Percentiles rank a stretch among this genome's conserved stretches.
These are phyloP conservation scores for Orthonevra nobilis DNA, from an alignment of 2,888 invertebrate genomes.

Conservation along the genomic window DNA sequence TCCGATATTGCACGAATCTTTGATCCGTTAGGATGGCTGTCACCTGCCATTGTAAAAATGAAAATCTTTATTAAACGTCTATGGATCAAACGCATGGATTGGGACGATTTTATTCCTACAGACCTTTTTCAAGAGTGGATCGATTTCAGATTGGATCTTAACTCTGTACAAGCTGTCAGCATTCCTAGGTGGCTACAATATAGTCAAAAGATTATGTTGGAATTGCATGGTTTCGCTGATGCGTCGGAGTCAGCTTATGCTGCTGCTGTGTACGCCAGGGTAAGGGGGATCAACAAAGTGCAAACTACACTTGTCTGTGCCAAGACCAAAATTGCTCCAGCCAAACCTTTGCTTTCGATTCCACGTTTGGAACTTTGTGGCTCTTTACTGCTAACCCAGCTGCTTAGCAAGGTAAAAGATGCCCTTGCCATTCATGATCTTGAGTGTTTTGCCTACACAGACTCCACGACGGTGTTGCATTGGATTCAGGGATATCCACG, in stretches of 20 bases:
- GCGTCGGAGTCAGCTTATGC: constrained; percentile 40
- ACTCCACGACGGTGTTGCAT: constrained; percentile 21
- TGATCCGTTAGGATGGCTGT: constrained; percentile 17
- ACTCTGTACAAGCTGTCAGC: neutral
- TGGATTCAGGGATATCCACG: constrained; percentile 50
- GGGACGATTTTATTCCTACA: constrained; percentile 8
- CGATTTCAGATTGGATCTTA: constrained; percentile 1
- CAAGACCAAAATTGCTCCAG: constrained; percentile 25
- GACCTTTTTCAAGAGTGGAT: constrained; percentile 8
- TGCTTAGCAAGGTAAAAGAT: constrained; percentile 22
- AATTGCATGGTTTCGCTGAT: constrained; percentile 28
- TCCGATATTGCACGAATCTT: constrained; percentile 26
- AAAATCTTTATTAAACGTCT: constrained; percentile 17
- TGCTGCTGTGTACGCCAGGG: constrained; percentile 22
- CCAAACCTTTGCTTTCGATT: constrained; percentile 2
- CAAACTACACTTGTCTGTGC: constrained; percentile 15
- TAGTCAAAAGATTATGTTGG: constrained; percentile 8
- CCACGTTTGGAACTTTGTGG: constrained; percentile 31
- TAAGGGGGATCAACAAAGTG: neutral
- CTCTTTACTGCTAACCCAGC: constrained; percentile 9
- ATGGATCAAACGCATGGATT: constrained; percentile 16
- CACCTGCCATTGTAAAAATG: constrained; percentile 17
- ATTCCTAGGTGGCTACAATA: constrained; percentile 66
- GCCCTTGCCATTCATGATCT: constrained; percentile 4
- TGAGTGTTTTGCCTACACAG: constrained; percentile 22